Conservation (phyloP, 2,888 invertebrate species). For the Euspilapteryx auroguttella region DNA sequence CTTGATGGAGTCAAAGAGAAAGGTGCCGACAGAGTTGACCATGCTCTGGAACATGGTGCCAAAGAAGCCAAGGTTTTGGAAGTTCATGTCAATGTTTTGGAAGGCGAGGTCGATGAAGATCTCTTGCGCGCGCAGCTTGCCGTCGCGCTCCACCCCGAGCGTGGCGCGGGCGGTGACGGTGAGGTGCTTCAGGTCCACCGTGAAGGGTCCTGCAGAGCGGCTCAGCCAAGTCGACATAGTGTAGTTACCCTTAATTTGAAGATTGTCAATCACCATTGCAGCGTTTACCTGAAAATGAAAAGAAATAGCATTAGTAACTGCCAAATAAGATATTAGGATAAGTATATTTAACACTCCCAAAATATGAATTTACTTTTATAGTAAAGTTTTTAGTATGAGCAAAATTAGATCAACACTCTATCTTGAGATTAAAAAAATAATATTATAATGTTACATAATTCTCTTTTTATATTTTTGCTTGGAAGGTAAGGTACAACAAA, state of each 20-base stretch:
- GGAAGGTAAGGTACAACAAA: too few relatives aligned
- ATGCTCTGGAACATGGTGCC: slow-evolving; percentile 71
- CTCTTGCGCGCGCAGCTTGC: slow-evolving; percentile 74
- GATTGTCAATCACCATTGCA: slow-evolving; percentile 68
- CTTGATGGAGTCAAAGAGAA: slow-evolving; percentile 86
- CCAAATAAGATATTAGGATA: too few relatives aligned
- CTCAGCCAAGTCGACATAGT: slow-evolving; percentile 73
- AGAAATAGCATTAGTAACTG: background rate
- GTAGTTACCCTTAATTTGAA: slow-evolving; percentile 76
- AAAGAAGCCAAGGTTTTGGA: slow-evolving; percentile 79
- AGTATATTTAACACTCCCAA: too few relatives aligned
- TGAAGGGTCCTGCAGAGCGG: slow-evolving; percentile 74
- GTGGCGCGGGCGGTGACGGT: slow-evolving; percentile 68
- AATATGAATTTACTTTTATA: too few relatives aligned
- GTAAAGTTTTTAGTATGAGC: too few relatives aligned
- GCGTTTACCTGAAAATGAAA: slow-evolving; percentile 65
- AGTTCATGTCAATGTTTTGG: slow-evolving; percentile 75
- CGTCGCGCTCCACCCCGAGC: slow-evolving; percentile 72
- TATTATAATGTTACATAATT: too few relatives aligned
- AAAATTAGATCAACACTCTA: too few relatives aligned
- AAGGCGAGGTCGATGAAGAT: slow-evolving; percentile 81
- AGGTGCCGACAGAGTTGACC: slow-evolving; percentile 78
- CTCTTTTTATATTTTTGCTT: too few relatives aligned
- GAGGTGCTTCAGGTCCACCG: slow-evolving; percentile 72
- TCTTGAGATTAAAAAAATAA: too few relatives aligned